Conservation (phyloP, 2,113 vertebrate species). For the Psophia crepitans region DNA sequence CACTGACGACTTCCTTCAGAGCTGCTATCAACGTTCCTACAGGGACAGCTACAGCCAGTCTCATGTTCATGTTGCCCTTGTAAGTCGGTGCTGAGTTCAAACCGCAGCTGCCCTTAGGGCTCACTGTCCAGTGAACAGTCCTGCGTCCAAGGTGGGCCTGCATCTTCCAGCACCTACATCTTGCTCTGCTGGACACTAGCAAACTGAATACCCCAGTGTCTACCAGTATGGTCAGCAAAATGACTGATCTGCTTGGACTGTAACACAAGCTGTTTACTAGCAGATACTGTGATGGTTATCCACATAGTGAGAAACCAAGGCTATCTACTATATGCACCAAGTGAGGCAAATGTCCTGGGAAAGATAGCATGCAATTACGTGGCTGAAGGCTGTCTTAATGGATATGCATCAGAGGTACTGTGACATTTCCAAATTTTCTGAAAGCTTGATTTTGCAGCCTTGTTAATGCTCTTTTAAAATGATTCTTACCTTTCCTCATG, state of each 20-base stretch:
- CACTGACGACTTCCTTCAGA: background rate
- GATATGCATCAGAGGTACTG: background rate
- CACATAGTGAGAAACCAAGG: background rate
- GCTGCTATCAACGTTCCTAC: background rate
- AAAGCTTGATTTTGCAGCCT: background rate
- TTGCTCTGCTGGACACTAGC: background rate
- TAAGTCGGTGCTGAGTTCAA: background rate
- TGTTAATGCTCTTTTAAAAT: background rate
- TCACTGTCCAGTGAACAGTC: background rate
- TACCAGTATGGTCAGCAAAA: background rate
- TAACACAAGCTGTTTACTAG: background rate
- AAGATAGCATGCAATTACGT: background rate
- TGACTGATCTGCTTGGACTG: background rate
- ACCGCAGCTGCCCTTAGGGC: background rate
- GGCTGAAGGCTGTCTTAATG: background rate
- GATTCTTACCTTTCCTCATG: background rate
- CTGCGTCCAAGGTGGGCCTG: background rate
- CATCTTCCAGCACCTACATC: background rate
- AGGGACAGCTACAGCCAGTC: background rate
- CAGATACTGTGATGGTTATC: background rate
- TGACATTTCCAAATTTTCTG: background rate
- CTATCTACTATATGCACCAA: background rate
- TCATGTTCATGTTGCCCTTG: accelerated
- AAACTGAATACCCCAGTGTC: background rate
- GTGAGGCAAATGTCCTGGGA: background rate